Conservation (phyloP, 2,113 vertebrate genomes). For the Tursiops truncatus region DNA sequence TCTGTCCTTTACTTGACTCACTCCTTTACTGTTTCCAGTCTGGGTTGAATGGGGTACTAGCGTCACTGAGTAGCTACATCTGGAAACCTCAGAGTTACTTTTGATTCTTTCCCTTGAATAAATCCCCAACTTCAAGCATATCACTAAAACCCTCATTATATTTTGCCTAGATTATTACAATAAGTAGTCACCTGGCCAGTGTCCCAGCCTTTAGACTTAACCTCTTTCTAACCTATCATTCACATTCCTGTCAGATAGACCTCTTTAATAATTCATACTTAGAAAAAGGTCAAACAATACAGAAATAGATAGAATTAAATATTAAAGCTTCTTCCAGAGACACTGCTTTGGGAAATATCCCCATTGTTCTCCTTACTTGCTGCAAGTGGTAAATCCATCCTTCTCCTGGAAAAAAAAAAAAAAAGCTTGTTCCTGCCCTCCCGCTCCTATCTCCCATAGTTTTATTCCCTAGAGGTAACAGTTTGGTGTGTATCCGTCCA, state of each 20-base stretch:
- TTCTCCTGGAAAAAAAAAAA: not conserved
- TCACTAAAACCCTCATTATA: not conserved
- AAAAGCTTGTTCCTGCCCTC: not conserved
- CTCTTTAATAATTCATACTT: not conserved
- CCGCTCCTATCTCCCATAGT: not conserved
- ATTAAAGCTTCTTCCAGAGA: not conserved
- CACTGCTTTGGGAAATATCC: not conserved
- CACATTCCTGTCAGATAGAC: not conserved
- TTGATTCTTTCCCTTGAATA: conserved; percentile 9
- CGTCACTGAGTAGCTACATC: not conserved
- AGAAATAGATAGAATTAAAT: conserved; percentile 25
- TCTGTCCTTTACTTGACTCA: not conserved
- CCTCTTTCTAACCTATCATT: not conserved
- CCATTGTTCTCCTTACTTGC: not conserved
- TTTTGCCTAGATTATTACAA: not conserved
- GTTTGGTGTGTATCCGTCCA: not conserved
- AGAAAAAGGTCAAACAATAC: not conserved
- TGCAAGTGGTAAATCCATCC: not conserved
- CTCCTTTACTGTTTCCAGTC: not conserved
- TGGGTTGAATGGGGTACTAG: not conserved
- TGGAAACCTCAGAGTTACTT: not conserved
- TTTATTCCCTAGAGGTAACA: not conserved
- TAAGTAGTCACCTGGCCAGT: not conserved
- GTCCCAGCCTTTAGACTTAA: not conserved
- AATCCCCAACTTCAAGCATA: not conserved